These are phyloP conservation scores for Ephydatia muelleri DNA, from an alignment of 37 sponge, comb jelly and placozoan genomes.

Conservation along the genomic window DNA sequence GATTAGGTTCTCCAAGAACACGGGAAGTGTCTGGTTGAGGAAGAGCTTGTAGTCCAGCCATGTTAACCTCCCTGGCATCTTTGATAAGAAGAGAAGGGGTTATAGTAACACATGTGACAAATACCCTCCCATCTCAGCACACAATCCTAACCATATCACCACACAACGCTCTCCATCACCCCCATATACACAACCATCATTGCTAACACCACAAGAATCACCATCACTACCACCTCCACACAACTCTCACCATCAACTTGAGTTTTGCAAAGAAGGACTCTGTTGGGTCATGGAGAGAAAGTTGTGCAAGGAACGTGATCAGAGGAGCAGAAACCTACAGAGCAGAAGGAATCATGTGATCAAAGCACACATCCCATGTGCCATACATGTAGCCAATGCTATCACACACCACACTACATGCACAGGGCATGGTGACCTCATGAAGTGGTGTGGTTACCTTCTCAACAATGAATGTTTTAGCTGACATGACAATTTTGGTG, in stretches of 20 bases:
- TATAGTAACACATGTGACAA: neutral
- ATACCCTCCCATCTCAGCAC: neutral
- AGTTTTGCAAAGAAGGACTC: slow-evolving; percentile 27
- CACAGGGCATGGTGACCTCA: no score
- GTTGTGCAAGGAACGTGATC: neutral
- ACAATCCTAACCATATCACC: no score
- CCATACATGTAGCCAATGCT: no score
- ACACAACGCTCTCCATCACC: no score
- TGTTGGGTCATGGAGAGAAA: slow-evolving; percentile 26
- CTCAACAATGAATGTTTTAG: slow-evolving; percentile 13
- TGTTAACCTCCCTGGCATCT: neutral
- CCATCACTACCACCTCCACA: neutral
- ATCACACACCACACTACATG: no score
- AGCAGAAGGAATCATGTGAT: neutral
- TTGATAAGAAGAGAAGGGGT: neutral
- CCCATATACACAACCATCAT: no score
- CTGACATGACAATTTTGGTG: neutral
- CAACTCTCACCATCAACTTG: slow-evolving; percentile 18
- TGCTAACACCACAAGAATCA: neutral
- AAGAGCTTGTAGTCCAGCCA: neutral
- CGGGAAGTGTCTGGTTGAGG: neutral
- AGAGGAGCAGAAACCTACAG: slow-evolving; percentile 23
- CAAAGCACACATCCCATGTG: neutral
- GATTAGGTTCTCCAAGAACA: neutral
- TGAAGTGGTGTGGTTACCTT: neutral